phyloP scores from a whole-genome alignment of 2,797 vertebrate species.

The Chiloscyllium punctatum region DNA sequence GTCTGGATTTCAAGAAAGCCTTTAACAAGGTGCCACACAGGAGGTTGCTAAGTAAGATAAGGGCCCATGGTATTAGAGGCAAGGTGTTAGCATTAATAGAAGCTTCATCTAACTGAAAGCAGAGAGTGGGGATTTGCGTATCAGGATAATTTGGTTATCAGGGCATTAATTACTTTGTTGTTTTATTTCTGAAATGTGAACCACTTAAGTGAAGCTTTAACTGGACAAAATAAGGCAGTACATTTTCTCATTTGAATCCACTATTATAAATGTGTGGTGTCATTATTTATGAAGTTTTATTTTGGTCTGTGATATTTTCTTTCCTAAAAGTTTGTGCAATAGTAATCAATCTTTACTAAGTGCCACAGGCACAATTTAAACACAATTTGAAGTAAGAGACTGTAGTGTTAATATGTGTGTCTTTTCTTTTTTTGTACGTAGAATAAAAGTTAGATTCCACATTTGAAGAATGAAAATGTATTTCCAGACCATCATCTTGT shows the following conservation, averaged over 20 bases:
- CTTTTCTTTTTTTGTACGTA: not conserved
- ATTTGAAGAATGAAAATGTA: not conserved
- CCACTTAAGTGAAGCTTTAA: too few relatives aligned
- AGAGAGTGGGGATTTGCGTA: too few relatives aligned
- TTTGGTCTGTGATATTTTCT: not conserved
- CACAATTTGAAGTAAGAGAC: not conserved
- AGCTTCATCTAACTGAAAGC: too few relatives aligned
- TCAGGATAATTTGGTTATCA: too few relatives aligned
- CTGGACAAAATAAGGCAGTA: not conserved
- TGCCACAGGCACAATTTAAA: not conserved
- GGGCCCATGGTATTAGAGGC: too few relatives aligned
- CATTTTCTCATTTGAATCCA: not conserved
- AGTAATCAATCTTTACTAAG: not conserved
- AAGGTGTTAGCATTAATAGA: too few relatives aligned
- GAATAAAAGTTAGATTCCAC: not conserved
- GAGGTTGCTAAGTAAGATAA: too few relatives aligned
- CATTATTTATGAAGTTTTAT: not conserved
- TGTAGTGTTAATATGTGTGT: not conserved
- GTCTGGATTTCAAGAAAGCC: too few relatives aligned
- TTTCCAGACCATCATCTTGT: constrained; percentile 13
- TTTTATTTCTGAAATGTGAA: too few relatives aligned
- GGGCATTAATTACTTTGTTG: too few relatives aligned
- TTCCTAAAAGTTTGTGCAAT: not conserved
- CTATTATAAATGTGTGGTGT: not conserved
- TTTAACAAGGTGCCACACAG: too few relatives aligned